Evolutionary conservation across 1,140 invertebrate genomes (phyloP), one percentile per base, ranked within the genome.

Genomic region (Copidosoma floridanum): DNA sequence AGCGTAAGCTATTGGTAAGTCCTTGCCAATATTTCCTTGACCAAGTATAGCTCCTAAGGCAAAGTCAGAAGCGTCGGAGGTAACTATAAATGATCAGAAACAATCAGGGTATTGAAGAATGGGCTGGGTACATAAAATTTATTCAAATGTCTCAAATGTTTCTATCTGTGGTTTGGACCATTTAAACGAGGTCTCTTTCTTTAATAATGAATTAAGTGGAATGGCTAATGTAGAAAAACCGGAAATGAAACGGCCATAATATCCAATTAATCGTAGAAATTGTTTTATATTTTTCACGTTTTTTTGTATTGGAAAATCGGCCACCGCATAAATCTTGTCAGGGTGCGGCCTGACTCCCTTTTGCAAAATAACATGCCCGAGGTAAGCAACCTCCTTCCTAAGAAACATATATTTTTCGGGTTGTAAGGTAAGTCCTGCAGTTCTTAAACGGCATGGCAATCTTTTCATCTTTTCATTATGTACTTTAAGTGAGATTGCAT

Each of bases 401-500:
- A 62, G 27, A 29, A 62, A 62, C 35, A 48, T 16, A 24, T 53
- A 62, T 53, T 62, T 56, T n/a, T 51, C 37, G 0, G 60, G 60
- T 20, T 62, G 23, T 2, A 62, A n/a, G 21, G 18, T 56, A 27
- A 62, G 18, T 6, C 48, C 29, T n/a, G 57, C 50, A 7, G 11
- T 21, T 60, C 23, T 53, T n/a, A 60, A 23, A 27, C 50, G 14
- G 26, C 29, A 16, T 5, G 40, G 20, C 11, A 60, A 24, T 46
- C 23, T 21, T 8, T 23, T 20, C 12, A 60, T 29, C 53, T 60
- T 60, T 14, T 16, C 43, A n/a, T 65, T 38, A 61, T 77, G 75
- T 58, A 71, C 63, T 48, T 62, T 21, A 44, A 80, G 56, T 27
- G 66, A 64, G 20, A 40, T 64, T 3, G 61, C 57, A 50, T 63